Evolutionary conservation across 2,888 invertebrate species (phyloP).

Genomic region (Amorpha juglandis): DNA sequence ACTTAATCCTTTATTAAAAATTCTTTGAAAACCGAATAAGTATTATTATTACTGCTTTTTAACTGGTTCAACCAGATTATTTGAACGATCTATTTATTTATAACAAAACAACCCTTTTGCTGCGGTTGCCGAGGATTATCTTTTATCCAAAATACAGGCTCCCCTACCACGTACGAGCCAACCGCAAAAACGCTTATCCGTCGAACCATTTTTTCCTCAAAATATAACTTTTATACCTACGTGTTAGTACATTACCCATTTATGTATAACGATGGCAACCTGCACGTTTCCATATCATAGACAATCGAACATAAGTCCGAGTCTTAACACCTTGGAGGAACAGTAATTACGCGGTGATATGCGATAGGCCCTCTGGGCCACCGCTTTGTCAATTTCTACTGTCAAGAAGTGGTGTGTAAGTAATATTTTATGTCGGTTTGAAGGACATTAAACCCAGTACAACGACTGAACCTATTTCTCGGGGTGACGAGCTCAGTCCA

Average conservation of each 20-base stretch:
- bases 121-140: background rate
- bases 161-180: background rate
- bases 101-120: background rate
- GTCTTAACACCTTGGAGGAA: background rate
- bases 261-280: background rate
- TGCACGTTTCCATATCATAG: background rate
- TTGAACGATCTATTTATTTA: background rate
- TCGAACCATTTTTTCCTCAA: background rate
- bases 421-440: too few relatives aligned
- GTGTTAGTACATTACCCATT: background rate
- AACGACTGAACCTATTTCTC: too few relatives aligned
- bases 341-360: too few relatives aligned
- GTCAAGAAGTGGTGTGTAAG: too few relatives aligned
- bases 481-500: too few relatives aligned
- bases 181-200: background rate
- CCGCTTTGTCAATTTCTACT: too few relatives aligned
- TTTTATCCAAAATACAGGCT: background rate
- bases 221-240: background rate
- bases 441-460: too few relatives aligned
- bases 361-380: too few relatives aligned
- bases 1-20: too few relatives aligned
- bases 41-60: background rate
- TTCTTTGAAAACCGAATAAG: too few relatives aligned
- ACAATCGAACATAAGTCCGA: background rate
- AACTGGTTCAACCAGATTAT: background rate